These are phyloP conservation scores for Ailurus styani DNA, from an alignment of 2,113 vertebrate genomes.

Conservation along the genomic window DNA sequence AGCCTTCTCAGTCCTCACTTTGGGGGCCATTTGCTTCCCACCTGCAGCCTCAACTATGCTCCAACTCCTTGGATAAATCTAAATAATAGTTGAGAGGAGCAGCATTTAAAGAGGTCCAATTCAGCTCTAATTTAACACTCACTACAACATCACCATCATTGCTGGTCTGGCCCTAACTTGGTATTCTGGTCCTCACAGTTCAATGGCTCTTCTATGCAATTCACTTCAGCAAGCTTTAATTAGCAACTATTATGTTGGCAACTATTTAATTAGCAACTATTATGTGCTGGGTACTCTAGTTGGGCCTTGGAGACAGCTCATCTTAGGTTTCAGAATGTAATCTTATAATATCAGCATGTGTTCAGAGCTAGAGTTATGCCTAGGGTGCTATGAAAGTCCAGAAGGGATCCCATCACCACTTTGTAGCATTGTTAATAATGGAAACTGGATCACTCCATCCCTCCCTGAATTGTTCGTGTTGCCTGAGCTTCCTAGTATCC, in stretches of 20 bases:
- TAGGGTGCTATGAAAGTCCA: background rate
- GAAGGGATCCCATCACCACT: background rate
- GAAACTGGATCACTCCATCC: background rate
- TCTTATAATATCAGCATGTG: conserved; percentile 25
- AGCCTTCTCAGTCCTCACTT: conserved; percentile 9
- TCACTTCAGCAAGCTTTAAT: conserved; percentile 25
- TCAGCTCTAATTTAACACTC: background rate
- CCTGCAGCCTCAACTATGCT: background rate
- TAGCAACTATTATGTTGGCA: too few species aligned
- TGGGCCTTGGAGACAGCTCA: background rate
- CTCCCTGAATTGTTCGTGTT: background rate
- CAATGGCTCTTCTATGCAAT: background rate
- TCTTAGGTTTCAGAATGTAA: background rate
- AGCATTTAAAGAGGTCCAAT: conserved; percentile 24
- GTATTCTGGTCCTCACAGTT: background rate
- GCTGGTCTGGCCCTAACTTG: background rate
- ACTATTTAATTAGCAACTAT: conserved; percentile 21
- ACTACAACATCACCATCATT: background rate
- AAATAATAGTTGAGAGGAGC: background rate
- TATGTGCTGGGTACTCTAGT: background rate
- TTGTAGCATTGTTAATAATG: background rate
- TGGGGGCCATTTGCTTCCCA: background rate
- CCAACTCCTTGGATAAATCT: background rate
- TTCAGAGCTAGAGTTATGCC: background rate
- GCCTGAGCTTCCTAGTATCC: background rate